A percentile compares a stretch with the other conserved stretches of the same genome.
Evolutionary conservation across 1,140 invertebrate genomes (phyloP).

Genomic region (Pseudomyrmex flavicornis): DNA sequence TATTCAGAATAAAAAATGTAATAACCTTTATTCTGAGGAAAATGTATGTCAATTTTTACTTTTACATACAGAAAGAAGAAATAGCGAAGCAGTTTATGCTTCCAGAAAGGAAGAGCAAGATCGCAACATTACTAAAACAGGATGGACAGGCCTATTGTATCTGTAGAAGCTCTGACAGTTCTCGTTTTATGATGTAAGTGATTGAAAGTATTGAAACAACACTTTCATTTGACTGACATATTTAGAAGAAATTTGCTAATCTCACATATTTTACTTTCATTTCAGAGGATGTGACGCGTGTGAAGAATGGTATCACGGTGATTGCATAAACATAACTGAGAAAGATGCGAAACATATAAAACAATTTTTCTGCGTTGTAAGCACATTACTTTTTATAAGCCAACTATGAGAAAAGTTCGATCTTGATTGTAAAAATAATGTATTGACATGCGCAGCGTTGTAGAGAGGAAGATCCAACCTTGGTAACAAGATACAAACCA

Average conservation of each 20-base stretch:
- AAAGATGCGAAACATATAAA: conserved; percentile 97
- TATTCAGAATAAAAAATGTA: neutral
- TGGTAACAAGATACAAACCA: conserved; percentile 92
- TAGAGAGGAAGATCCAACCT: conserved; percentile 91
- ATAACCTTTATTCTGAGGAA: conserved; percentile 7
- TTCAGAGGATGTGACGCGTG: conserved; percentile 96
- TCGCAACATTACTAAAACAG: conserved; percentile 94
- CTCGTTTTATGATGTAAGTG: conserved; percentile 96
- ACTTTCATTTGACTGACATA: neutral
- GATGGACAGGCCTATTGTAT: conserved; percentile 97
- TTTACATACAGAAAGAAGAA: conserved; percentile 91
- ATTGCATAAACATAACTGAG: conserved; percentile 98
- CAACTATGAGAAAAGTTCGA: neutral
- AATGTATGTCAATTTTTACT: conserved; percentile 31
- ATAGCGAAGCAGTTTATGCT: conserved; percentile 95
- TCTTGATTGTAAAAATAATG: conserved; percentile 1
- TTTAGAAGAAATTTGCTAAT: neutral
- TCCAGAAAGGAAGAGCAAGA: conserved; percentile 96
- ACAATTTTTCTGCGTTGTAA: conserved; percentile 94
- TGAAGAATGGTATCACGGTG: conserved; percentile 99
- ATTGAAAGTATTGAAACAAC: neutral
- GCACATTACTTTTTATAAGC: conserved; percentile 51
- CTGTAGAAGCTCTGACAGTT: conserved; percentile 96
- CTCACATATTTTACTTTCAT: conserved; percentile 59
- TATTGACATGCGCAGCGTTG: conserved; percentile 86